A percentile compares a stretch with the other conserved stretches of the same genome.
These are phyloP conservation scores for Oryzias dopingdopingensis DNA, from an alignment of 2,797 vertebrate genomes.

Conservation along the genomic window DNA sequence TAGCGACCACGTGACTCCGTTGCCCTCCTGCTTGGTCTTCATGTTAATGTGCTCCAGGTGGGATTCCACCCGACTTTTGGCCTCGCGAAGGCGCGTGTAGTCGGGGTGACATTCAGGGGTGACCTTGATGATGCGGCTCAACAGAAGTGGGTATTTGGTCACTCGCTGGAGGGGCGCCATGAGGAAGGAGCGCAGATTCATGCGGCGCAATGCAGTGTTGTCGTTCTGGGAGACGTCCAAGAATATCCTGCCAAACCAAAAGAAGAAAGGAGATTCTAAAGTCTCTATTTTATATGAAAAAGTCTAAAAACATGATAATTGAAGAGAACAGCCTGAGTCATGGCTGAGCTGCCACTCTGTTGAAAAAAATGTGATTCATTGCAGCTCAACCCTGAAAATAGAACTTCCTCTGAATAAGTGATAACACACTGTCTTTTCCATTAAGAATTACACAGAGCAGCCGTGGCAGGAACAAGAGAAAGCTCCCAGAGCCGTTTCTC, in stretches of 20 bases:
- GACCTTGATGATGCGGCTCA: constrained; percentile 89
- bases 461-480: constrained; percentile 38
- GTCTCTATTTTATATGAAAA: constrained; percentile 9
- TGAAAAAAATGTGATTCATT: constrained; percentile 62
- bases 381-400: constrained; percentile 58
- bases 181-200: constrained; percentile 93
- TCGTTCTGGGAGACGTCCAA: constrained; percentile 92
- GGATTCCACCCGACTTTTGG: constrained; percentile 90
- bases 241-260: constrained; percentile 82
- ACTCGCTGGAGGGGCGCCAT: constrained; percentile 91
- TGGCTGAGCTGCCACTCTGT: constrained; percentile 30
- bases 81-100: constrained; percentile 84
- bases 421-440: constrained; percentile 57
- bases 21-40: constrained; percentile 90
- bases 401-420: constrained; percentile 65
- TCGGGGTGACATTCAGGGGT: constrained; percentile 87
- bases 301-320: constrained; percentile 30
- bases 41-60: constrained; percentile 96
- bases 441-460: constrained; percentile 52
- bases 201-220: constrained; percentile 88
- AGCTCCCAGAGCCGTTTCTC: constrained; percentile 28
- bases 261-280: constrained; percentile 1
- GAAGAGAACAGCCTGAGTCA: constrained; percentile 31
- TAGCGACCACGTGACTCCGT: constrained; percentile 85
- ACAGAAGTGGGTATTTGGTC: constrained; percentile 88